Base-by-base conservation (phyloP, 2,797 vertebrate species). In the Dallia pectoralis region DNA sequence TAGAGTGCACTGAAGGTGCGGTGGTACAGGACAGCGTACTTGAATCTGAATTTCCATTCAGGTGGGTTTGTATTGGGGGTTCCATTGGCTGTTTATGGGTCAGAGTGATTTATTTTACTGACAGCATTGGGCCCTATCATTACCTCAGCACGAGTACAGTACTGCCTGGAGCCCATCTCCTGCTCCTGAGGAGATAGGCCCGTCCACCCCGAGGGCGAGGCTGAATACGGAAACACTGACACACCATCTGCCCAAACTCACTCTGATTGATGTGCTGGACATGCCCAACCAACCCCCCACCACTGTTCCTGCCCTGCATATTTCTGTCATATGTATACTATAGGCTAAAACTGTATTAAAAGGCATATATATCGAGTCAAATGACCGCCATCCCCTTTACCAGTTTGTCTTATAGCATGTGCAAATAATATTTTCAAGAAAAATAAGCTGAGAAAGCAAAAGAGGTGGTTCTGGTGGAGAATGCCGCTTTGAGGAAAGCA, bases 61-160 rank as follows among this genome's bases (percentile, higher is more conserved):
- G 56, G 27, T 14, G 30, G 36, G 56, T 65, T 19, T 18, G 61
- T 47, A 51, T 56, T 59, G 18, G 40, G 69, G 49, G 32, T 64
- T 65, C 47, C 22, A 3, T 77, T 73, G 74, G 80, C 80, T 84
- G 83, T 87, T 89, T 86, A 77, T 77, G 87, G 85, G 87, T 86
- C 83, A 86, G 77, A 86, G 88, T 94, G 92, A 94, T 94, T 94
- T 94, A 93, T 90, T 83, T 73, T 69, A 81, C 84, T 85, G 83
- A 89, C 86, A 62, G 59, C 22, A 84, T 83, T 83, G 78, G 77
- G 79, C 82, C 89, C 91, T 93, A 86, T 92, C 89, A 93, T 94
- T 93, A 93, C 80, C 74, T 16, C 70, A 84, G 84, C 80, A 80
- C 78, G 77, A 80, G 80, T 79, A 74, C 77, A 84, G 78, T 88